Conservation (phyloP, 1,140 invertebrate species). For the Drosophila arizonae region DNA sequence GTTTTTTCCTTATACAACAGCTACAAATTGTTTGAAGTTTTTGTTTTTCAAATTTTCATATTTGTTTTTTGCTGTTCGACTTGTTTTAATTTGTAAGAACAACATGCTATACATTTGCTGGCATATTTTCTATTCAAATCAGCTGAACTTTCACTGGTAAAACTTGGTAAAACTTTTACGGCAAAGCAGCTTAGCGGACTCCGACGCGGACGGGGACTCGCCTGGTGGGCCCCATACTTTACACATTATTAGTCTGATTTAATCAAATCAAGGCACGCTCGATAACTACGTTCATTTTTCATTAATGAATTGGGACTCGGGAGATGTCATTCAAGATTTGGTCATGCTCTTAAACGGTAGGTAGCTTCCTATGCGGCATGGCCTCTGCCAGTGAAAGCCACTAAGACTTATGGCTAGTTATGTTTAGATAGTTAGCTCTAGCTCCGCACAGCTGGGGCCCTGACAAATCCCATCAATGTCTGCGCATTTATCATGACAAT, state of each 20-base stretch:
- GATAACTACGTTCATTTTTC: constrained; percentile 67
- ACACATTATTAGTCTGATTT: constrained; percentile 77
- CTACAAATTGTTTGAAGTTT: constrained; percentile 21
- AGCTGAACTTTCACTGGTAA: constrained; percentile 55
- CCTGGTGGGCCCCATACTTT: constrained; percentile 70
- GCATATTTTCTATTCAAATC: constrained; percentile 60
- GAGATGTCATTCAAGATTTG: constrained; percentile 17
- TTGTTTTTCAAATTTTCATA: constrained; percentile 46
- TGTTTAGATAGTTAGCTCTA: constrained; percentile 14
- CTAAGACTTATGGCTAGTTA: constrained; percentile 20
- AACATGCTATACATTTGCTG: constrained; percentile 30
- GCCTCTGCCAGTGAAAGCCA: constrained; percentile 37
- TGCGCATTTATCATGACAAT: constrained; percentile 16
- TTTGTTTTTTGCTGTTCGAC: constrained; percentile 40
- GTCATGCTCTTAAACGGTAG: constrained; percentile 39
- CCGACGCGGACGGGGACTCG: constrained; percentile 19
- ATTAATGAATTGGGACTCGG: constrained; percentile 69
- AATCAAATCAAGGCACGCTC: constrained; percentile 72
- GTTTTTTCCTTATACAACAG: constrained; percentile 58
- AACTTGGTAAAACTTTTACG: constrained; percentile 48
- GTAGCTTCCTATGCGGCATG: constrained; percentile 22
- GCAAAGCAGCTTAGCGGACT: constrained; percentile 50
- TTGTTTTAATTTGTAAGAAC: constrained; percentile 76
- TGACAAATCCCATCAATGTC: constrained; percentile 41
- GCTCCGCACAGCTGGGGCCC: constrained; percentile 19